phyloP scores from a whole-genome alignment of 2,888 invertebrate genomes.

The Hydropsyche betteni region DNA sequence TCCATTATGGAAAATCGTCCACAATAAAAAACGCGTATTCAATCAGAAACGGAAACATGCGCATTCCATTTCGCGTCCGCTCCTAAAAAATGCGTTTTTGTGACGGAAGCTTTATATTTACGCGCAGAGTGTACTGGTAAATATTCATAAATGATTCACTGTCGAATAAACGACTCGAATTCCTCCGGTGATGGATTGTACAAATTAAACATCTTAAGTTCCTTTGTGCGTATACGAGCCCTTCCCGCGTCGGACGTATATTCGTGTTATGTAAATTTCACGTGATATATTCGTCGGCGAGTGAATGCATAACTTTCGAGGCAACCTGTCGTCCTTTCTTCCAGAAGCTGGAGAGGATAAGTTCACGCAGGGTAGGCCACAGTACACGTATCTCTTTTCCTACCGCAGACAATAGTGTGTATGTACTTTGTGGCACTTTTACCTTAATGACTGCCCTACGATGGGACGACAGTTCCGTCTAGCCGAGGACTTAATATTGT shows the following conservation, averaged over 20 bases:
- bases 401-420: slow-evolving; percentile 15
- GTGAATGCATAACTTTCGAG: slow-evolving; percentile 21
- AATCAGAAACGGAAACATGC: slow-evolving; percentile 25
- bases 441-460: slow-evolving; percentile 25
- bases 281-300: slow-evolving; percentile 1
- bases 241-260: neutral
- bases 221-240: too few relatives aligned
- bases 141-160: neutral
- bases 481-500: slow-evolving; percentile 6
- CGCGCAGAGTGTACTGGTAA: neutral
- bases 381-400: neutral
- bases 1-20: slow-evolving; percentile 26
- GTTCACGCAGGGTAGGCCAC: slow-evolving; percentile 2
- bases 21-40: slow-evolving; percentile 10
- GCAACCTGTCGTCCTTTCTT: slow-evolving; percentile 25
- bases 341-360: slow-evolving; percentile 19
- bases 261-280: slow-evolving; percentile 29
- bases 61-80: slow-evolving; percentile 23
- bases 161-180: neutral
- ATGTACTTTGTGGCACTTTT: slow-evolving; percentile 7
- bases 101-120: slow-evolving; percentile 6
- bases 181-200: neutral
- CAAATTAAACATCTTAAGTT: too few relatives aligned
- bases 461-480: neutral
- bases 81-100: too few relatives aligned